Percentiles rank a stretch among this genome's conserved stretches.
These are phyloP conservation scores for Drosophila melanocephala DNA, from an alignment of 2,888 invertebrate species.

Conservation along the genomic window DNA sequence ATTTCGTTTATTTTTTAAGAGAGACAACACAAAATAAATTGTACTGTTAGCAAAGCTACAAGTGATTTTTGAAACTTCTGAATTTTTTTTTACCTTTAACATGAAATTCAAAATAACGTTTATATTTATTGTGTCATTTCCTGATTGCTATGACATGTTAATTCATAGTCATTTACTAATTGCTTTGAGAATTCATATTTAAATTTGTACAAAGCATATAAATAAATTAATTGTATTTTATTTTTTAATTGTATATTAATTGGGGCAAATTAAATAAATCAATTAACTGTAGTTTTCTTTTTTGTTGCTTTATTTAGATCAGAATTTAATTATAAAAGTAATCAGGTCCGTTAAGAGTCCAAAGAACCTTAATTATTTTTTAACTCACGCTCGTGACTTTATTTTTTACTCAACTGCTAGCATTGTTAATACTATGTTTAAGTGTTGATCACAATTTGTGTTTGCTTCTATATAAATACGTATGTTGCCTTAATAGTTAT, in stretches of 20 bases:
- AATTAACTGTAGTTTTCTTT: neutral
- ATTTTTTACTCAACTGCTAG: neutral
- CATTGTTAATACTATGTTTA: neutral
- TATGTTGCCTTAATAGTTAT: neutral
- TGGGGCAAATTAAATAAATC: neutral
- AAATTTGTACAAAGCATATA: neutral
- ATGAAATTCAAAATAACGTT: neutral
- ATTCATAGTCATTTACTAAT: neutral
- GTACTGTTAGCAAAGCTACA: neutral
- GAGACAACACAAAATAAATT: neutral
- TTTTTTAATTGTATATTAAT: neutral
- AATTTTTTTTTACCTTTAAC: neutral
- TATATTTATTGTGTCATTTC: neutral
- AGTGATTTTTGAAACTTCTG: neutral
- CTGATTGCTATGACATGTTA: neutral
- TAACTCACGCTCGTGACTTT: neutral
- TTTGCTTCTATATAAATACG: neutral
- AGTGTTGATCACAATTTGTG: neutral
- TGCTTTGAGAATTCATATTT: neutral
- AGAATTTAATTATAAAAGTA: neutral
- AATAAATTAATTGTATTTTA: neutral
- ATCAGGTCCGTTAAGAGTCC: neutral
- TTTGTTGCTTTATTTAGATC: neutral
- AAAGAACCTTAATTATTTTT: neutral
- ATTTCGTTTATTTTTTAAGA: constrained; percentile 13